phyloP scores from a whole-genome alignment of 2,113 vertebrate species.

The Psittacula cyanocephala region DNA sequence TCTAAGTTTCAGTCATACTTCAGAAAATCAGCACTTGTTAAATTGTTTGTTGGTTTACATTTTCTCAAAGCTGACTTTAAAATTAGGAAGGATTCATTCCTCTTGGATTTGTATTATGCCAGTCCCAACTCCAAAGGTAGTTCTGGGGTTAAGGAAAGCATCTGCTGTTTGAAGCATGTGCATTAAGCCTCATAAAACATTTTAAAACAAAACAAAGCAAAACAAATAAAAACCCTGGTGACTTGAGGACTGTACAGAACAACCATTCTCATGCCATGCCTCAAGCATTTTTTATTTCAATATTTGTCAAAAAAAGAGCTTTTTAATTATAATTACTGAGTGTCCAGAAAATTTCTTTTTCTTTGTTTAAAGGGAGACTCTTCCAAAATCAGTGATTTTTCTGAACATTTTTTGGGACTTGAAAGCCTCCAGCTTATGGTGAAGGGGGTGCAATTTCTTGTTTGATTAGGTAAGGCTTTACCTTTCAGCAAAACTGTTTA shows the following conservation, averaged over 20 bases:
- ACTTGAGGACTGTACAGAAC: background rate
- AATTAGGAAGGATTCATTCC: background rate
- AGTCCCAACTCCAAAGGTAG: background rate
- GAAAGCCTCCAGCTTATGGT: background rate
- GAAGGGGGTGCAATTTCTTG: conserved; percentile 7
- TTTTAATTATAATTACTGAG: conserved; percentile 19
- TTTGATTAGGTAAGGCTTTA: conserved; percentile 49
- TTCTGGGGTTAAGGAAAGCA: background rate
- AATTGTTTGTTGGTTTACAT: background rate
- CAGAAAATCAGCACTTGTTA: background rate
- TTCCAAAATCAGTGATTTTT: conserved; percentile 19
- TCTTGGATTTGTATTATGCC: background rate
- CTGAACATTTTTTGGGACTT: background rate
- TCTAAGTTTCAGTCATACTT: background rate
- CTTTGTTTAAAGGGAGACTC: background rate
- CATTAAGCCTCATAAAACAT: background rate
- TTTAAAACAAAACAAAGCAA: background rate
- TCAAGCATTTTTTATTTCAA: background rate
- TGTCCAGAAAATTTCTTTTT: background rate
- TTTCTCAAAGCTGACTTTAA: background rate
- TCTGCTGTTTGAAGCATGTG: background rate
- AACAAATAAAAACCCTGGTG: background rate
- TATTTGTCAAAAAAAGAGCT: background rate
- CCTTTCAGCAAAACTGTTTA: conserved; percentile 59
- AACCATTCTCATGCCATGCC: background rate